Evolutionary conservation across 2,797 vertebrate genomes (phyloP), one percentile per base, ranked within the genome.

Genomic region (Sebastes ruberrimus): DNA sequence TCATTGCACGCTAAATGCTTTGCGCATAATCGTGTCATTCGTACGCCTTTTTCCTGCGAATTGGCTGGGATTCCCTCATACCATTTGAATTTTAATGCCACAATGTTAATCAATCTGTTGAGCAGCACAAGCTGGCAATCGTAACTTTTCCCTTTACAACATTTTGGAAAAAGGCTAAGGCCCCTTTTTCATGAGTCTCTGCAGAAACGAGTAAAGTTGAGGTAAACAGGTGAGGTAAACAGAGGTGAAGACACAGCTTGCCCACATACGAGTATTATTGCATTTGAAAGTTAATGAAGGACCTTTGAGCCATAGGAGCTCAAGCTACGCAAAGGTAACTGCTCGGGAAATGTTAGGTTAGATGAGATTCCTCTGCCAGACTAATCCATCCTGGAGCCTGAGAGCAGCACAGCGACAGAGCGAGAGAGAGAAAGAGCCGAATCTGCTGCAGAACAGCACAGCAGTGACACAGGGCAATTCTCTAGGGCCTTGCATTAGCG

Each of bases 401-500:
- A 86, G 88, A 89, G 91, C 79, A 73, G 88, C 80, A 82, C 82
- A 25, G 64, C 53, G 70, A 49, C 57, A 81, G 60, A 74, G 22
- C 71, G 69, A 78, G 70, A 76, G 67, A 81, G 64, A 89, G 56
- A 78, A 74, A 69, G 80, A 89, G 82, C 53, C 57, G 74, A 88
- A 92, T 90, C 87, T 92, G 90, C 89, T 74, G 90, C 88, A 92
- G 89, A 95, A 91, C 89, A 88, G 89, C 88, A 86, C 88, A 88
- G 93, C 88, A 71, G 94, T 95, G 93, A 95, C 95, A 95, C 91
- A 78, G 95, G 95, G 93, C 94, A 95, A 95, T 95, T 95, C 96
- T 96, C 96, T 88, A 89, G 95, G 95, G 95, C 91, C 93, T 93
- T 94, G 94, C 95, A 96, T 96, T 96, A 96, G 94, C 88, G 92